Base-by-base conservation (phyloP, 92 coral and sea anemone species). In the Epizoanthus scotinus region DNA sequence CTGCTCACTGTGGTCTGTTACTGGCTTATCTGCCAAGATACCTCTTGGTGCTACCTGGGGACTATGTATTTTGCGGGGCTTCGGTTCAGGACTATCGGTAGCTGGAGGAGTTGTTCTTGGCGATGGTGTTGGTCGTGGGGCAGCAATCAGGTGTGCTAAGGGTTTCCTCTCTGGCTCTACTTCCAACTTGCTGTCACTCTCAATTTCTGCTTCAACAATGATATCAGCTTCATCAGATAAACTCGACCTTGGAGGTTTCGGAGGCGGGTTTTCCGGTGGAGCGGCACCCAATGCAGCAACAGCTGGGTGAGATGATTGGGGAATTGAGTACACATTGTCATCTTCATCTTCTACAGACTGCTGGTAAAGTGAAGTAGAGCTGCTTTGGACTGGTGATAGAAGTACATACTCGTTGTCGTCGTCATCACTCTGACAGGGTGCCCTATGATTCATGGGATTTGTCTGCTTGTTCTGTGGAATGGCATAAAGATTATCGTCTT, bases 71-170 rank as follows among this genome's bases (percentile, higher is more conserved):
- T 59, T 75, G 13, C 69, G 67, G 3, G 81, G 81, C 61, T 59
- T 75, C 14, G 81, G 68, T 15, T 75, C 81, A 57, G 81, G 81
- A 13, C 69, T 75, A n/a, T 29, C 79, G 31, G 36, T 34, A 28
- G 65, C 49, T 20, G 17, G 17, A 24, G 3, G 28, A 55, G 21
- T 67, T 31, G 67, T 5, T 13, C 40, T 75, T 60, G 81, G 81
- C 22, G 68, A 58, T 36, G 81, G 47, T 15, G 55, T 12, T 38
- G 66, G n/a, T 59, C 67, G 60, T 14, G 38, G 36, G 49, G 56
- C 42, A 13, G 81, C 67, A 60, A 60, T 21, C 24, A 68, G 81
- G 9, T 60, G 19, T 20, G n/a, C 36, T 1, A 15, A 8, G 3
- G 81, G 22, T 19, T 75, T 63, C 17, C 2, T 40, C 6, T 60